Percentiles rank a stretch among this genome's conserved stretches.
These are phyloP conservation scores for Syngnathus rostellatus DNA, from an alignment of 2,797 vertebrate genomes.

Conservation along the genomic window DNA sequence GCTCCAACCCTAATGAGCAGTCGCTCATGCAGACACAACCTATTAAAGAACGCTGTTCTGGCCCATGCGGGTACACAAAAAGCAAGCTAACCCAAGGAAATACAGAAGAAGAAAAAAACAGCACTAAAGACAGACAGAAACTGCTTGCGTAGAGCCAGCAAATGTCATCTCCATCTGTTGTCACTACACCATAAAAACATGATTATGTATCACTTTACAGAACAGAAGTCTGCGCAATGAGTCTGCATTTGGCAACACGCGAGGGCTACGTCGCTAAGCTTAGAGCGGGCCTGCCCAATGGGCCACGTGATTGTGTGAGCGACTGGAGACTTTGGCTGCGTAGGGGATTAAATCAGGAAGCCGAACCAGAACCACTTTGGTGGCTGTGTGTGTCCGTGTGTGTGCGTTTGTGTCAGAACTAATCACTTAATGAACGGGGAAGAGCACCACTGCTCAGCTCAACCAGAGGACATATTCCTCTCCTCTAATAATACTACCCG, in stretches of 20 bases:
- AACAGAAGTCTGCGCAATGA: neutral
- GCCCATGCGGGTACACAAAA: conserved; percentile 20
- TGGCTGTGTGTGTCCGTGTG: conserved; percentile 33
- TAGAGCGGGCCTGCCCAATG: conserved; percentile 14
- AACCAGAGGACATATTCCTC: conserved; percentile 49
- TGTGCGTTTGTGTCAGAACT: conserved; percentile 45
- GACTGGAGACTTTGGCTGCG: conserved; percentile 47
- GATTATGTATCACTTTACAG: neutral
- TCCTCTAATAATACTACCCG: conserved; percentile 61
- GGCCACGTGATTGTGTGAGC: conserved; percentile 54
- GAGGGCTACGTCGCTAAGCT: conserved; percentile 23
- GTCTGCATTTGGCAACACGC: conserved; percentile 7
- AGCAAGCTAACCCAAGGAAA: conserved; percentile 13
- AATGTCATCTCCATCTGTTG: conserved; percentile 11
- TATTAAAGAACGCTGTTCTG: conserved; percentile 39
- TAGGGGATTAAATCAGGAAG: conserved; percentile 60
- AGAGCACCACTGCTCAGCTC: conserved; percentile 56
- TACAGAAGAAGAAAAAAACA: conserved; percentile 2
- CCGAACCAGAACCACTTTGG: conserved; percentile 48
- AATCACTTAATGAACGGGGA: conserved; percentile 74
- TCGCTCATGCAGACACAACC: conserved; percentile 47
- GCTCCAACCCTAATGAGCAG: conserved; percentile 40
- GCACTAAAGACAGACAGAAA: conserved; percentile 3
- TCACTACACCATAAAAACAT: conserved; percentile 3
- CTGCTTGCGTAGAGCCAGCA: neutral